Conservation (phyloP, 2,797 vertebrate species). For the Sebastolobus alascanus region DNA sequence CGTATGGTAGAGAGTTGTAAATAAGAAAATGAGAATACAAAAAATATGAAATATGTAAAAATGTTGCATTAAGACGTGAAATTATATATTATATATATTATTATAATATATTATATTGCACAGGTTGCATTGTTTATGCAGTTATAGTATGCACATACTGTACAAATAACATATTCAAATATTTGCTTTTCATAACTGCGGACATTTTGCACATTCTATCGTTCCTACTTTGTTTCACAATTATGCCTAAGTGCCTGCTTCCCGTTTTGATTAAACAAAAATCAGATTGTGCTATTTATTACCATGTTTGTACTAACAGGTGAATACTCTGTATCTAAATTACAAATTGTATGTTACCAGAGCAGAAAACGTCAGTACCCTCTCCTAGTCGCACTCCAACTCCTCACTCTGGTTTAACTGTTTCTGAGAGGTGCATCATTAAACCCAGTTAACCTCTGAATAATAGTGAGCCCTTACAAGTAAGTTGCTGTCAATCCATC, state of each 20-base stretch:
- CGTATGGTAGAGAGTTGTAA: too few relatives aligned
- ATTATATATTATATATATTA: too few relatives aligned
- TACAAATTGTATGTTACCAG: not conserved
- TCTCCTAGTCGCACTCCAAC: not conserved
- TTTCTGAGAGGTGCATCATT: slow-evolving; percentile 8
- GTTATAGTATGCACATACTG: not conserved
- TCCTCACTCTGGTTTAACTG: not conserved
- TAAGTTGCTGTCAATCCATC: slow-evolving; percentile 9
- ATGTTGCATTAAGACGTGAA: too few relatives aligned
- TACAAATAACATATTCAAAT: too few relatives aligned
- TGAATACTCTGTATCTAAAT: not conserved
- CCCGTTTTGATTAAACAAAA: not conserved
- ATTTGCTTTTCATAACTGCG: not conserved
- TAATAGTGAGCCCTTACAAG: slow-evolving; percentile 5
- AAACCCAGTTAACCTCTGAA: slow-evolving; percentile 12
- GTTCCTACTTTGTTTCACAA: not conserved
- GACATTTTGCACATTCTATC: not conserved
- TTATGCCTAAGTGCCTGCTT: not conserved
- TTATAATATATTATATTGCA: not conserved
- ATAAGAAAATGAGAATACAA: too few relatives aligned
- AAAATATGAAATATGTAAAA: too few relatives aligned
- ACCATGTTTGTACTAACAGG: not conserved
- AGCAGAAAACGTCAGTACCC: not conserved
- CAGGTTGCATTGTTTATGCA: not conserved
- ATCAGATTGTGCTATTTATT: not conserved